phyloP scores from a whole-genome alignment of 2,797 vertebrate species.

The Austrolebias charrua region DNA sequence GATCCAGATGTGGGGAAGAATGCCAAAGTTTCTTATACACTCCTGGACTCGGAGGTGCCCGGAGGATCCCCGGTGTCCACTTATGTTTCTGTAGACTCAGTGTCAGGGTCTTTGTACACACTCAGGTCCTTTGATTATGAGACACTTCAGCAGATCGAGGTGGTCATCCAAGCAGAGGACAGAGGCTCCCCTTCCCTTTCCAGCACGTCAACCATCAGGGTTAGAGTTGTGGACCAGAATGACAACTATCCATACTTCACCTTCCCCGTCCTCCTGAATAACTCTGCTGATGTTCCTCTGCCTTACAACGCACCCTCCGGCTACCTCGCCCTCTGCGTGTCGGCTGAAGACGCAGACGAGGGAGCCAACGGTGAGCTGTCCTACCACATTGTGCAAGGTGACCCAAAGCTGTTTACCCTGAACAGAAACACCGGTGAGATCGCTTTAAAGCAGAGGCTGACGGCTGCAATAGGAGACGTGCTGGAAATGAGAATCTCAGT shows the following conservation, averaged over 20 bases:
- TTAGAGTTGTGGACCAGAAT: constrained; percentile 78
- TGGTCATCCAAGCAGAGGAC: constrained; percentile 70
- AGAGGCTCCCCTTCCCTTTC: constrained; percentile 62
- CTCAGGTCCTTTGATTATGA: constrained; percentile 74
- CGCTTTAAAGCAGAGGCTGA: constrained; percentile 63
- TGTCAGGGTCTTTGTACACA: constrained; percentile 69
- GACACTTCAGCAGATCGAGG: constrained; percentile 65
- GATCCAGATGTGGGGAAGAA: constrained; percentile 72
- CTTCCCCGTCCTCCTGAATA: constrained; percentile 65
- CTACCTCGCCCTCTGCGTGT: constrained; percentile 65
- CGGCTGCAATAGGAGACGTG: constrained; percentile 59
- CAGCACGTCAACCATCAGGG: constrained; percentile 55
- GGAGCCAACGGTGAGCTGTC: constrained; percentile 64
- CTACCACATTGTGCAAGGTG: constrained; percentile 66
- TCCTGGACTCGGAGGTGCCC: constrained; percentile 70
- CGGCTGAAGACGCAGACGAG: constrained; percentile 71
- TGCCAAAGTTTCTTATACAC: constrained; percentile 72
- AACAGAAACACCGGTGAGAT: constrained; percentile 72
- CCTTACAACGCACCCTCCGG: constrained; percentile 62
- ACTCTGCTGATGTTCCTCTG: constrained; percentile 69
- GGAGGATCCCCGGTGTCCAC: constrained; percentile 69
- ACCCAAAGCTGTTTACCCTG: constrained; percentile 66
- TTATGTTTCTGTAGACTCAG: constrained; percentile 69
- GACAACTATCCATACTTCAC: constrained; percentile 75
- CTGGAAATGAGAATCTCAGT: constrained; percentile 68